phyloP scores from a whole-genome alignment of 2,113 vertebrate genomes.

The Spea multiplicata region DNA sequence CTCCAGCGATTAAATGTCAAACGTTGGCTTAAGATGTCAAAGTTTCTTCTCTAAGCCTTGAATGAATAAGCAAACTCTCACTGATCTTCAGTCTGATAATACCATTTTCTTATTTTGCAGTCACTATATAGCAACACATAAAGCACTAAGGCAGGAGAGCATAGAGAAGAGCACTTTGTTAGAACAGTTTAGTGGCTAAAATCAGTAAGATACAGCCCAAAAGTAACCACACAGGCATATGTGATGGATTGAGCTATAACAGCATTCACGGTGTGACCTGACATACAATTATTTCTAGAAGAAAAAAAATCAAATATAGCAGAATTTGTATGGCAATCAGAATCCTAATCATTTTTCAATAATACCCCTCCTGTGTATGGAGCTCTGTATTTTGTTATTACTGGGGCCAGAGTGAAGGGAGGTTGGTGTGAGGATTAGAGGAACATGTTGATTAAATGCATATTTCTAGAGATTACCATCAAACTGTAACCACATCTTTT shows the following conservation, averaged over 20 bases:
- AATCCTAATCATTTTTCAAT: conserved; percentile 21
- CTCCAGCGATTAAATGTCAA: too few relatives aligned
- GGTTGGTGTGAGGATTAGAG: conserved; percentile 19
- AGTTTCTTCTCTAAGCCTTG: too few relatives aligned
- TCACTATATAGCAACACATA: too few relatives aligned
- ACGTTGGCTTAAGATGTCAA: too few relatives aligned
- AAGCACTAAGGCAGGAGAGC: too few relatives aligned
- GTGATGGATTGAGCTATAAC: background rate
- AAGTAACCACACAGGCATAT: background rate
- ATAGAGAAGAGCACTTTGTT: too few relatives aligned
- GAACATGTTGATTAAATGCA: conserved; percentile 45
- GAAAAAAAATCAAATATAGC: background rate
- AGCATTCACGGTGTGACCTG: background rate
- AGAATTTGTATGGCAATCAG: conserved; percentile 19
- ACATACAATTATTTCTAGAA: background rate
- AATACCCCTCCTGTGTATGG: conserved; percentile 27
- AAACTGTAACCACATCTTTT: conserved; percentile 45
- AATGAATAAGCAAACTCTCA: too few relatives aligned
- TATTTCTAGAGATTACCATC: conserved; percentile 42
- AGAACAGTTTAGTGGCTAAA: too few relatives aligned
- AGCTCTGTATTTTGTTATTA: conserved; percentile 36
- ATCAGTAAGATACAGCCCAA: too few relatives aligned
- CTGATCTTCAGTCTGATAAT: too few relatives aligned
- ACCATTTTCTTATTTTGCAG: too few relatives aligned
- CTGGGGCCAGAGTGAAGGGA: conserved; percentile 28